Evolutionary conservation across 2,888 invertebrate genomes (phyloP).

Genomic region (Cryptops parisi): DNA sequence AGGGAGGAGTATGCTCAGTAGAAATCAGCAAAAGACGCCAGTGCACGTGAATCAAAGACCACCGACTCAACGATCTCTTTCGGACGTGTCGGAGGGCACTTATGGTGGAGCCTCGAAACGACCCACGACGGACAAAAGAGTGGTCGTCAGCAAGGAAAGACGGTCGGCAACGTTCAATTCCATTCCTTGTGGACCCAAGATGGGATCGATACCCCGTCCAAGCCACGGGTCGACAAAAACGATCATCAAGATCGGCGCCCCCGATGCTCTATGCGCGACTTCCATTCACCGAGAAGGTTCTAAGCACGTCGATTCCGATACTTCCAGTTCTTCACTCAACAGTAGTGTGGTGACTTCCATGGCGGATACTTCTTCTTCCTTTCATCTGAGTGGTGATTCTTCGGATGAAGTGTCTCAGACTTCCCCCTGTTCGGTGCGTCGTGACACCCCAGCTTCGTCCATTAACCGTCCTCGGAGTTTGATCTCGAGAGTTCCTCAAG

Average conservation of each 20-base stretch:
- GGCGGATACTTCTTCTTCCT: not conserved
- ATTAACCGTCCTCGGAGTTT: no score
- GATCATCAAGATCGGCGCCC: not conserved
- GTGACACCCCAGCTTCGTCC: no score
- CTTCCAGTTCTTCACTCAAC: not conserved
- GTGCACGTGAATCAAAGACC: not conserved
- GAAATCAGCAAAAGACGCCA: not conserved
- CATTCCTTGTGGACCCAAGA: no score
- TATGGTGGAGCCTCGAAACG: not conserved
- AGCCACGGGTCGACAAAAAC: no score
- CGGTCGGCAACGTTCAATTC: no score
- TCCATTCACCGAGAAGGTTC: not conserved
- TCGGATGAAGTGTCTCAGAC: no score
- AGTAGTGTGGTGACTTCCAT: not conserved
- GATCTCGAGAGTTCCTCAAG: no score
- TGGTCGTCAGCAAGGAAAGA: not conserved
- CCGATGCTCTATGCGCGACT: not conserved
- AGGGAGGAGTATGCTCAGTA: no score
- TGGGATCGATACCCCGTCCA: no score
- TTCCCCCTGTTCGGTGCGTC: no score
- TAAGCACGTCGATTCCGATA: not conserved
- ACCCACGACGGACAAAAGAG: not conserved
- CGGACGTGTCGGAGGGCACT: not conserved
- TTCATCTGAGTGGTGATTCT: not conserved
- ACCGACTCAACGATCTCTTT: not conserved